Evolutionary conservation across 2,888 invertebrate genomes (phyloP), one percentile per base, ranked within the genome.

Genomic region (Myopa tessellatipennis): DNA sequence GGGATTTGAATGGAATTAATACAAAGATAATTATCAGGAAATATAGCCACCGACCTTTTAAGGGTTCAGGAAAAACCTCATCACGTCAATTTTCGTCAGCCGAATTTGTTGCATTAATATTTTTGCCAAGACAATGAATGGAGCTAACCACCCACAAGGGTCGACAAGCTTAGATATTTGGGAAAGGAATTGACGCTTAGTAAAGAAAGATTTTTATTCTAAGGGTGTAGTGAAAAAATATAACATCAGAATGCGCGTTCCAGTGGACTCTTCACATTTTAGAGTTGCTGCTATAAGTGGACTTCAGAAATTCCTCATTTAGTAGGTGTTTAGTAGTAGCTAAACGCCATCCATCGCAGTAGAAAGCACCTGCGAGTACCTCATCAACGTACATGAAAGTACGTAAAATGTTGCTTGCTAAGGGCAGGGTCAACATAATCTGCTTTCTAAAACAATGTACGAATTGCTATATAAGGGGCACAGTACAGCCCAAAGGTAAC

Each of bases 401-500:
- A 76, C 38, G 71, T 26, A 70, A 74, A 78, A 79, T 75, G 1
- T 50, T 26, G 3, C 71, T 72, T 18, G 79, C 80, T 4, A 76
- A 18, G 0, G 81, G 79, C 60, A 61, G 55, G 16, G 60, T 74
- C 34, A n/a, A 76, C 78, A 40, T 78, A 76, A 1, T 80, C 58
- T 18, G 80, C 77, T 6, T 78, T 36, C n/a, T 76, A 76, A 36
- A 55, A 45, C 5, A 80, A 50, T 8, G 76, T 78, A 5, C 80
- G 70, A 3, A 79, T 75, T 6, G 79, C 79, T 14, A 77, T 40
- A 50, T 70, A 77, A 7, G 79, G 75, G 16, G 77, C 79, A 72
- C 77, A 79, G 52, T 71, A 77, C 7, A 74, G 69, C 10, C 74
- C 78, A 60, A 74, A 74, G 4, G 72, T 77, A 70, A 80, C 80